Percentiles rank a stretch among this genome's conserved stretches.
Evolutionary conservation across 2,113 vertebrate genomes (phyloP).

Genomic region (Callospermophilus lateralis): DNA sequence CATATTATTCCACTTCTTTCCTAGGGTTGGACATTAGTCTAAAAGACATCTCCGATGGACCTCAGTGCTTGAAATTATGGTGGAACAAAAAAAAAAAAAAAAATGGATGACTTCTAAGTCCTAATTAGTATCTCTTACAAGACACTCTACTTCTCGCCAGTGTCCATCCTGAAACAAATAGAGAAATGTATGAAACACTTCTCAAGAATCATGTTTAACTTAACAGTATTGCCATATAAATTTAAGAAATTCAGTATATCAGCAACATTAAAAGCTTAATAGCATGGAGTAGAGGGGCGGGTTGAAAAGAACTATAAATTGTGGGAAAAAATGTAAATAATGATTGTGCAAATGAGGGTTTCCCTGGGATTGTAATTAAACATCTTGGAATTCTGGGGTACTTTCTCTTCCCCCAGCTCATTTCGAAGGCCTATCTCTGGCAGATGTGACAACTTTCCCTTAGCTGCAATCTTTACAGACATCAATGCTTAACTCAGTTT

Average conservation of each 20-base stretch:
- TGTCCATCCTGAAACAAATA: slow-evolving; percentile 54
- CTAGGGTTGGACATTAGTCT: slow-evolving; percentile 55
- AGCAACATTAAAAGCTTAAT: not conserved
- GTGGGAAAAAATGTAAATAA: slow-evolving; percentile 59
- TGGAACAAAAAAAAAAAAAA: not conserved
- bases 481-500: slow-evolving; percentile 17
- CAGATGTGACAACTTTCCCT: slow-evolving; percentile 40
- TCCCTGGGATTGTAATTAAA: slow-evolving; percentile 72
- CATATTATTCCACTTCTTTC: slow-evolving; percentile 53
- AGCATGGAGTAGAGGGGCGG: not conserved
- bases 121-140: slow-evolving; percentile 57
- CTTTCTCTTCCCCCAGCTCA: slow-evolving; percentile 38
- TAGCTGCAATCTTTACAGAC: not conserved
- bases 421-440: slow-evolving; percentile 59
- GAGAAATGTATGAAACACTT: slow-evolving; percentile 46
- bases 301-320: not conserved
- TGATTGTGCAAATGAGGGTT: slow-evolving; percentile 52
- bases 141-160: not conserved
- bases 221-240: slow-evolving; percentile 22
- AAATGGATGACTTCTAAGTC: slow-evolving; percentile 35
- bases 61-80: slow-evolving; percentile 36
- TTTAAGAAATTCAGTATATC: slow-evolving; percentile 28
- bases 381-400: slow-evolving; percentile 56
- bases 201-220: slow-evolving; percentile 42
- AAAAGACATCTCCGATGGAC: slow-evolving; percentile 59